A percentile compares a stretch with the other conserved stretches of the same genome.
Evolutionary conservation across 2,113 vertebrate species (phyloP).

Genomic region (Elgaria multicarinata): DNA sequence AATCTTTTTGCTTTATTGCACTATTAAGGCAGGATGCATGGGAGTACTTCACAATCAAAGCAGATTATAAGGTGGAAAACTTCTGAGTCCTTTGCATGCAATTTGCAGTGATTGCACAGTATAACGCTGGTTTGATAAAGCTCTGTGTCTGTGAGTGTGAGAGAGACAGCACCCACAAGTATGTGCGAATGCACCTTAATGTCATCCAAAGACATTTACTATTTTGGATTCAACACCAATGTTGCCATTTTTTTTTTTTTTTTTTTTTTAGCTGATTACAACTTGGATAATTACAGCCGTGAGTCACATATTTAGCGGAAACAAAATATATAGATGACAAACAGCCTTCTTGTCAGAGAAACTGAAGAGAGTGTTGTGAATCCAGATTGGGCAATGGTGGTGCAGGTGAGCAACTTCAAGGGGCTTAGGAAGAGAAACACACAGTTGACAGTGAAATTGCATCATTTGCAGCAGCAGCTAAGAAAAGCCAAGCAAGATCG

Average conservation of each 20-base stretch:
- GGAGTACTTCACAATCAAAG: too few species aligned
- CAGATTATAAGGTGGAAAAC: too few species aligned
- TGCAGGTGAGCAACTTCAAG: neutral
- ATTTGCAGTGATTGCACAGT: too few species aligned
- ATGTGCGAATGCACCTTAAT: conserved; percentile 46
- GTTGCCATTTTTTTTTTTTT: conserved; percentile 45
- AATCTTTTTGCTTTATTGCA: too few species aligned
- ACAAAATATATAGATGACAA: conserved; percentile 62
- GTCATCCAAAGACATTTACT: conserved; percentile 32
- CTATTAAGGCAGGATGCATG: too few species aligned
- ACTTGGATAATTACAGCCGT: conserved; percentile 52
- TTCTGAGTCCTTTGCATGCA: too few species aligned
- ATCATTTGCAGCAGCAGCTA: too few species aligned
- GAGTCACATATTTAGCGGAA: conserved; percentile 48
- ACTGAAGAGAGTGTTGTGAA: conserved; percentile 35
- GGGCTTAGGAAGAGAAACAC: conserved; percentile 47
- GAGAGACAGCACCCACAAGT: neutral
- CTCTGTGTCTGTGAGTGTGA: neutral
- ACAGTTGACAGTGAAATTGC: neutral
- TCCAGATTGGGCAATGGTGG: conserved; percentile 26
- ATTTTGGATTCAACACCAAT: conserved; percentile 39
- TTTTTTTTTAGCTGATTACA: conserved; percentile 48
- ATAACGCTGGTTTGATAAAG: too few species aligned
- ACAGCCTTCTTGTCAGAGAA: conserved; percentile 55
- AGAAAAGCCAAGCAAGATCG: too few species aligned